Base-by-base conservation (phyloP, 1,140 invertebrate species). In the Bicyclus anynana region DNA sequence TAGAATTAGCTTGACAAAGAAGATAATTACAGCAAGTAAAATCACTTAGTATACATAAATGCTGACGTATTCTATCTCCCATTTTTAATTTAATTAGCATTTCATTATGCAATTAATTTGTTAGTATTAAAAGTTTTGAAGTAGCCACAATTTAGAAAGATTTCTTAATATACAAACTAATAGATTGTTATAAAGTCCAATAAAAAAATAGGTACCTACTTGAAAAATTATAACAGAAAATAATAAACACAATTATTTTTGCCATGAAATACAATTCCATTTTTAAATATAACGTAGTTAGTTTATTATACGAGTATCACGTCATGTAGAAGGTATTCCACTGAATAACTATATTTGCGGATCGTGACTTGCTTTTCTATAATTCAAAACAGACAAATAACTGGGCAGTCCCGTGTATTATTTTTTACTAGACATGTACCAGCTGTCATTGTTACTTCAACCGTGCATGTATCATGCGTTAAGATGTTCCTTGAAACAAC, bases 381-480 rank as follows among this genome's bases (percentile, higher is more conserved):
- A 14, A 38, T 38, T 38, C 16, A 44, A n/a, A 17, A 20, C 20
- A 44, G 40, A 44, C 16, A 44, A 44, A 20, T 18, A 44, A 44
- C 40, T 20, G 18, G 9, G 9, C 17, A 44, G 5, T 10, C 5
- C 17, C 23, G 7, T 7, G 23, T 26, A 13, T 10, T 44, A 20
- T 42, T 44, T 44, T 44, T 20, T 6, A n/a, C 6, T 9, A n/a
- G 26, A 29, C 47, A 33, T 18, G 29, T 29, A 49, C 33, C 47
- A 33, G 13, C 13, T 49, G 47, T 49, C 17, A 33, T n/a, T 49
- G 47, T 27, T 49, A 49, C 47, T 20, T 44, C 47, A 49, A 69
- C 17, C 40, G 67, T 69, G 67, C 62, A 63, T 54, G 46, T 49
- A 40, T 44, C 40, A 44, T 44, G 16, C n/a, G 40, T 20, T 44